phyloP scores from a whole-genome alignment of 2,888 invertebrate genomes.

The Standfussiana lucernea region DNA sequence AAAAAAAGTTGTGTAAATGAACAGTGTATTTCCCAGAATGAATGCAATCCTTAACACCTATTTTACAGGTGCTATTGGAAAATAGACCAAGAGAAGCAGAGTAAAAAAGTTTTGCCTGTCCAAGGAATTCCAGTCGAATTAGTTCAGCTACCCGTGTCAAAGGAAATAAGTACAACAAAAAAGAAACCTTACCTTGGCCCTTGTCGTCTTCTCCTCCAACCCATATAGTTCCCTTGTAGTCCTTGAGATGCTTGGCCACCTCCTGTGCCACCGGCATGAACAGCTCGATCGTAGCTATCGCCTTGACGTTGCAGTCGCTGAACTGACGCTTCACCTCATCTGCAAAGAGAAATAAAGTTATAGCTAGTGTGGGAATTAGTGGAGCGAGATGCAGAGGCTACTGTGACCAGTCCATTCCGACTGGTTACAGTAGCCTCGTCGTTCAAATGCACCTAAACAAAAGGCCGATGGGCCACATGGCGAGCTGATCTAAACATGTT shows the following conservation, averaged over 20 bases:
- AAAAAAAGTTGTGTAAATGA: background rate
- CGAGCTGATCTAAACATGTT: background rate
- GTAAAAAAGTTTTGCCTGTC: background rate
- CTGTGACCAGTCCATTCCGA: no score
- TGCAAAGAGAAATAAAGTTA: constrained; percentile 73
- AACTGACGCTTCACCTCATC: constrained; percentile 92
- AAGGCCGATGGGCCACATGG: background rate
- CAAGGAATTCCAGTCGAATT: background rate
- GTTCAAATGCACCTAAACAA: background rate
- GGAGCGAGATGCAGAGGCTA: no score
- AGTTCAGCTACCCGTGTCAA: background rate
- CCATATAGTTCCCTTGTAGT: constrained; percentile 92
- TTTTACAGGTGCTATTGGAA: background rate
- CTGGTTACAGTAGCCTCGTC: background rate
- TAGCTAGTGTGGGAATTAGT: background rate
- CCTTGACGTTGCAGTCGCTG: constrained; percentile 91
- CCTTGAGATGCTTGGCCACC: constrained; percentile 89
- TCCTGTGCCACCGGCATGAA: constrained; percentile 91
- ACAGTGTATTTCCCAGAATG: background rate
- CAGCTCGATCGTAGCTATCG: constrained; percentile 92
- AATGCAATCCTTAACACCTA: background rate
- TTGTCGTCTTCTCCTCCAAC: constrained; percentile 91
- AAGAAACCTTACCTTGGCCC: constrained; percentile 73
- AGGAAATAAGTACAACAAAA: background rate
- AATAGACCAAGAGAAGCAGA: background rate